Base-by-base conservation (phyloP, 2,888 invertebrate genomes). In the Neoascia interrupta region DNA sequence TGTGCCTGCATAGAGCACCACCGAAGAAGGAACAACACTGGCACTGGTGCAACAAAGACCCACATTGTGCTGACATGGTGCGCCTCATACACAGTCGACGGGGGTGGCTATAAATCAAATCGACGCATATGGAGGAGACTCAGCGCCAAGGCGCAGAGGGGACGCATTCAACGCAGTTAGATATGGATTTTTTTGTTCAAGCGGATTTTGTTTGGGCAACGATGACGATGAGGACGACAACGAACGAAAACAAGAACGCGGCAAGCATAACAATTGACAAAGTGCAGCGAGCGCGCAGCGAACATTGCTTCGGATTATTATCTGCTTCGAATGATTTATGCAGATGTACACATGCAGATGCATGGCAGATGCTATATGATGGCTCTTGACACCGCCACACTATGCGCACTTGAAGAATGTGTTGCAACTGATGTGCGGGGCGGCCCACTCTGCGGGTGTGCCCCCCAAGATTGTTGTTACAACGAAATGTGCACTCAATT, bases 241-340 rank as follows among this genome's bases (percentile, higher is more conserved):
- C 54, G 63, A 72, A 60, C 64, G 53, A 72, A 73, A 72, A 72
- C 64, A 72, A 64, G 64, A 72, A 76, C 76, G 76, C 72, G 76
- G 60, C 76, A 64, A 60, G 76, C 76, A 72, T 76, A 72, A 72
- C 76, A 76, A 76, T 76, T 72, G 76, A 66, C 76, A 76, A 72
- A 72, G 60, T 72, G 76, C 75, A 70, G 26, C 69, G 26, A 43
- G 64, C 66, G 36, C n/a, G n/a, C 60, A 69, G 36, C 61, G 69
- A 54, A 60, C 72, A 76, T 76, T 64, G 64, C 72, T 66, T 66
- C 47, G 76, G 72, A 66, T 70, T 76, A 72, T 76, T 72, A 76
- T 76, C 72, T 76, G 72, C 53, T 58, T 45, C 51, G 76, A 72
- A 76, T 76, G 76, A 76, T 76, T 76, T 76, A 76, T 76, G 64